These are phyloP conservation scores for Pterocles burchelli DNA, from an alignment of 2,113 vertebrate species.

Conservation along the genomic window DNA sequence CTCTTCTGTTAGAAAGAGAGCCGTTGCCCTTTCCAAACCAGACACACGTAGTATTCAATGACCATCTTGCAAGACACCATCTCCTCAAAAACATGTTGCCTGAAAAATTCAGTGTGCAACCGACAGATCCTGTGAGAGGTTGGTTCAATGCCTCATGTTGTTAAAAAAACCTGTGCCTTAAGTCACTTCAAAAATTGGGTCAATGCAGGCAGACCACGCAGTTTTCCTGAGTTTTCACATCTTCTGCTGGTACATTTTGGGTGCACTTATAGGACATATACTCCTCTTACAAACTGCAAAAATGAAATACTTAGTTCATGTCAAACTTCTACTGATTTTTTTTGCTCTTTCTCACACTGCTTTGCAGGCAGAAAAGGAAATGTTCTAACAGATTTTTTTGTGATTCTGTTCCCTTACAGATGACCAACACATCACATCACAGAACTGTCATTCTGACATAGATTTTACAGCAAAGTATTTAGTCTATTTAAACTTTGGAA, in stretches of 20 bases:
- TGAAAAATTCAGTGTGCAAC: background rate
- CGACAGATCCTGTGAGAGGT: background rate
- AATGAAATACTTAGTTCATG: background rate
- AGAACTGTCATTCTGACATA: background rate
- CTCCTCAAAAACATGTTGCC: background rate
- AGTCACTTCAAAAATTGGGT: background rate
- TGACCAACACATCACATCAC: background rate
- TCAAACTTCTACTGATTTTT: background rate
- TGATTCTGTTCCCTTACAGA: background rate
- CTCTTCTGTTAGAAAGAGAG: background rate
- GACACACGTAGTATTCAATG: fast-evolving
- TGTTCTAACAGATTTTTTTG: background rate
- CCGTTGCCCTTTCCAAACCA: background rate
- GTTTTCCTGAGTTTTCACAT: background rate
- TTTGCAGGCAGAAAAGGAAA: background rate
- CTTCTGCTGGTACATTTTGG: background rate
- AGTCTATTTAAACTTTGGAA: background rate
- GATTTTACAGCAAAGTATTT: background rate
- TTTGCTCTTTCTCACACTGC: background rate
- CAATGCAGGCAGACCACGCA: background rate
- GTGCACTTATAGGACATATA: background rate
- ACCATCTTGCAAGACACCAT: background rate
- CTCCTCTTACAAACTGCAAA: background rate
- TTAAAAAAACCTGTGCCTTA: background rate
- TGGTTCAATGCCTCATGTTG: background rate